A percentile compares a stretch with the other conserved stretches of the same genome.
Conservation (phyloP, 2,797 vertebrate genomes). For the Glyptemys insculpta region DNA sequence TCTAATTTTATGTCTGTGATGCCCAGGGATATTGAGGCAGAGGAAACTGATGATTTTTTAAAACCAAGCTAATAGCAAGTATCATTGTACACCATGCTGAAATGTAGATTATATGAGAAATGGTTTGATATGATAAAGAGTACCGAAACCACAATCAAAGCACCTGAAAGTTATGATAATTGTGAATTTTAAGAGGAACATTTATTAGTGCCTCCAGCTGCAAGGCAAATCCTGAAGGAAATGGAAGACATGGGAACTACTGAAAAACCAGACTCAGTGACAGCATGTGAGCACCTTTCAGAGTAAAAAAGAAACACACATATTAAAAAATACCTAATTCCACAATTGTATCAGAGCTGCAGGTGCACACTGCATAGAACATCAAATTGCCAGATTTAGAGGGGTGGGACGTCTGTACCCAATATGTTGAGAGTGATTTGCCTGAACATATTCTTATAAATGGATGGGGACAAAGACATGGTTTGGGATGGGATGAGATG, state of each 20-base stretch:
- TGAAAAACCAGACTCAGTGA: slow-evolving; percentile 49
- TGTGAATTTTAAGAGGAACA: slow-evolving; percentile 45
- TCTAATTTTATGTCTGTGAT: not conserved
- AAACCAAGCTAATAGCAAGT: not conserved
- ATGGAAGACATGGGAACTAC: slow-evolving; percentile 23
- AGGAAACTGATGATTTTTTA: accelerated
- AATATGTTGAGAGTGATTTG: slow-evolving; percentile 12
- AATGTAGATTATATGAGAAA: not conserved
- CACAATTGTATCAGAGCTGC: slow-evolving; percentile 36
- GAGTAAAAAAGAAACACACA: slow-evolving; percentile 38
- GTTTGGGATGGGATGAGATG: not conserved
- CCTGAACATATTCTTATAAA: not conserved
- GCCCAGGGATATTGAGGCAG: not conserved
- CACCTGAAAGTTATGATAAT: slow-evolving; percentile 24
- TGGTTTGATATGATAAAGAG: not conserved
- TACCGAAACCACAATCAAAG: slow-evolving; percentile 4
- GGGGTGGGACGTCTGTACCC: not conserved
- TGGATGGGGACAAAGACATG: not conserved
- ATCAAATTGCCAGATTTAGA: slow-evolving; percentile 61
- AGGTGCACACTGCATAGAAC: slow-evolving; percentile 32
- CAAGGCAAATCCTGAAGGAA: slow-evolving; percentile 50
- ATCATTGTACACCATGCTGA: slow-evolving; percentile 6
- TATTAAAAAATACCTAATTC: slow-evolving; percentile 37
- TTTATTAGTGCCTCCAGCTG: not conserved
- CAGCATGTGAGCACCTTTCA: slow-evolving; percentile 43